phyloP scores from a whole-genome alignment of 1,140 invertebrate species.

The Patella vulgata region DNA sequence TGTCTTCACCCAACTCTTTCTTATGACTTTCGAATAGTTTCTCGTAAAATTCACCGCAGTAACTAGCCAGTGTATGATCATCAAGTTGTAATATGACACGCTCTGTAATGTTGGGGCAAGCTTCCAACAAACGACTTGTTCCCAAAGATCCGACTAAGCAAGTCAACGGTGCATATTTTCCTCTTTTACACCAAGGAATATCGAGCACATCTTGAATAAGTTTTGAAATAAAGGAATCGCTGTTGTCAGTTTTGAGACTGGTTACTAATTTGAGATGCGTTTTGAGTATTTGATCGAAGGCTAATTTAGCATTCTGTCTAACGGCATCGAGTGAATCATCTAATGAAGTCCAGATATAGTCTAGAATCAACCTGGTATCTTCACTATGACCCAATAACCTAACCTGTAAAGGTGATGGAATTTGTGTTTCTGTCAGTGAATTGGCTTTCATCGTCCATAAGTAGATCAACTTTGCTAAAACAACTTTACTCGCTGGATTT shows the following conservation, averaged over 20 bases:
- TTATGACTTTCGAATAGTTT: background rate
- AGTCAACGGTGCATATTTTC: slow-evolving; percentile 59
- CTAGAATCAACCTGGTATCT: slow-evolving; percentile 32
- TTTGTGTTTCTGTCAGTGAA: slow-evolving; percentile 11
- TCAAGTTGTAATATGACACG: slow-evolving; percentile 52
- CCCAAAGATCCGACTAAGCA: slow-evolving; percentile 48
- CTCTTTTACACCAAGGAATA: slow-evolving; percentile 53
- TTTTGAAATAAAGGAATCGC: slow-evolving; percentile 41
- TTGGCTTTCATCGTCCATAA: slow-evolving; percentile 49
- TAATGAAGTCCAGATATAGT: slow-evolving; percentile 58
- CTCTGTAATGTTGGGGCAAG: slow-evolving; percentile 42
- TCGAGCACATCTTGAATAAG: slow-evolving; percentile 44
- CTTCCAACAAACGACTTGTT: slow-evolving; percentile 39
- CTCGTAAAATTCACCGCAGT: slow-evolving; percentile 48
- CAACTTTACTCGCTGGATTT: slow-evolving; percentile 34
- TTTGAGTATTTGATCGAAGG: slow-evolving; percentile 5
- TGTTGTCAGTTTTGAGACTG: too few species aligned
- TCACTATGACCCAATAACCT: slow-evolving; percentile 29
- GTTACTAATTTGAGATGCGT: too few species aligned
- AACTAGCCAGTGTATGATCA: slow-evolving; percentile 54
- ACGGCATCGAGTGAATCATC: slow-evolving; percentile 60
- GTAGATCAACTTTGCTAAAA: slow-evolving; percentile 40
- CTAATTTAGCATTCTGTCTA: slow-evolving; percentile 49
- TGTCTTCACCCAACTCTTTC: background rate
- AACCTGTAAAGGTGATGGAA: slow-evolving; percentile 11